Percentiles rank a stretch among this genome's conserved stretches.
These are phyloP conservation scores for Drosophila paracracens DNA, from an alignment of 2,888 invertebrate species.

Conservation along the genomic window DNA sequence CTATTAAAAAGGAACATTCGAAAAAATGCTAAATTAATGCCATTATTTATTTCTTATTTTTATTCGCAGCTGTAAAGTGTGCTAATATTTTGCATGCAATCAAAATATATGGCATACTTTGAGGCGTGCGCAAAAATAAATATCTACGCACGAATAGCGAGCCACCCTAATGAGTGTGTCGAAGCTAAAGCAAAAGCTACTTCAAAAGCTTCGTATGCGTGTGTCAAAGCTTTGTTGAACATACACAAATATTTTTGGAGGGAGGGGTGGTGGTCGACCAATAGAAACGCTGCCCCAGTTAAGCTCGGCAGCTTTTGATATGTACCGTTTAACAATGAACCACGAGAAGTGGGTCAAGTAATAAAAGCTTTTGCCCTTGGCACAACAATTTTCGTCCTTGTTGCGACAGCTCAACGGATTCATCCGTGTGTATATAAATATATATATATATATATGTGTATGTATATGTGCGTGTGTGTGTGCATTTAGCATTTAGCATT, in stretches of 20 bases:
- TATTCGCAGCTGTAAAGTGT: not conserved
- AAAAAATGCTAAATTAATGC: not conserved
- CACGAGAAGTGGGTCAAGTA: slow-evolving; percentile 59
- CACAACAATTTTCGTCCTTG: slow-evolving; percentile 60
- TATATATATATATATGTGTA: not conserved
- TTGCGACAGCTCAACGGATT: slow-evolving; percentile 23
- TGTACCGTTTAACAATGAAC: slow-evolving; percentile 9
- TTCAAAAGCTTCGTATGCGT: not conserved
- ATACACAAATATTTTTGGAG: not conserved
- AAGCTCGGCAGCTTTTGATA: slow-evolving; percentile 37
- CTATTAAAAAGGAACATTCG: not conserved
- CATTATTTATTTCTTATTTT: not conserved
- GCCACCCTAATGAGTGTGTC: slow-evolving; percentile 1
- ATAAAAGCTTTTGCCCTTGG: slow-evolving; percentile 51
- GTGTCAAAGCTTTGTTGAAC: slow-evolving; percentile 9
- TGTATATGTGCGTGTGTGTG: not conserved
- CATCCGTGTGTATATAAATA: not conserved
- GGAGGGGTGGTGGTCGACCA: slow-evolving; percentile 1
- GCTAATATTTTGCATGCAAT: not conserved
- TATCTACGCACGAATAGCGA: not conserved
- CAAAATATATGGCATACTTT: slow-evolving; percentile 18
- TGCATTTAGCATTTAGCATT: not conserved
- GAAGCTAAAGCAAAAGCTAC: slow-evolving; percentile 5
- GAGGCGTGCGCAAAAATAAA: not conserved
- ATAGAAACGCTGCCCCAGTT: slow-evolving; percentile 44